These are phyloP conservation scores for Melanerpes aurifrons DNA, from an alignment of 2,113 vertebrate species.

Conservation along the genomic window DNA sequence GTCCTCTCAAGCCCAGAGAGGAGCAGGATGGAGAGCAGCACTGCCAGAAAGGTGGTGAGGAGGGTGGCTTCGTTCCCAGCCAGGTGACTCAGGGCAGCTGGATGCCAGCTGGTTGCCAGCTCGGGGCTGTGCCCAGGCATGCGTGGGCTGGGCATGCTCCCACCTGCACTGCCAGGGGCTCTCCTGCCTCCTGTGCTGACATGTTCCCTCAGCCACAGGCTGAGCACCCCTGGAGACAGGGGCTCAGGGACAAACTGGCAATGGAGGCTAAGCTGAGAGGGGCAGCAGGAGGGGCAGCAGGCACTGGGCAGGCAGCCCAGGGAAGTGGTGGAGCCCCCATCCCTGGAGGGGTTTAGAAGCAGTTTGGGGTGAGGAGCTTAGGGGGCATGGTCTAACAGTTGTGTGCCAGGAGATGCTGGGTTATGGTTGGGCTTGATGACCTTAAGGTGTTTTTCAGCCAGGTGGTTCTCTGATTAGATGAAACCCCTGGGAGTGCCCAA, in stretches of 20 bases:
- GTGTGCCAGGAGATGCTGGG: no score
- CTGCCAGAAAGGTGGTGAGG: background rate
- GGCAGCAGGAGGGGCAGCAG: no score
- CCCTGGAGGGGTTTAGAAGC: no score
- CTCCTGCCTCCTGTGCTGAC: background rate
- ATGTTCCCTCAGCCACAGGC: rapidly evolving
- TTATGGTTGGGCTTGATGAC: no score
- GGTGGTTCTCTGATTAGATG: no score
- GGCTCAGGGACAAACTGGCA: background rate
- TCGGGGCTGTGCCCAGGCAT: rapidly evolving
- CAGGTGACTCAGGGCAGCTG: background rate
- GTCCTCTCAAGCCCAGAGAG: background rate
- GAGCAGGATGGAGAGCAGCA: background rate
- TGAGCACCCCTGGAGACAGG: background rate
- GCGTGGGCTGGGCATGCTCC: background rate
- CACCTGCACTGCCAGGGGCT: background rate
- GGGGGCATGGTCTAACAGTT: no score
- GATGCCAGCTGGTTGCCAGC: background rate
- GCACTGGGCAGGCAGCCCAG: no score
- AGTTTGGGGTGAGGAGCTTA: no score
- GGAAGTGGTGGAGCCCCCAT: no score
- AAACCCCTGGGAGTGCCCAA: no score
- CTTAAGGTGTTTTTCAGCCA: no score
- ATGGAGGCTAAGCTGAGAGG: no score
- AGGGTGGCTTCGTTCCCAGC: background rate